Base-by-base conservation (phyloP, 1,140 invertebrate genomes). In the Portunus trituberculatus region DNA sequence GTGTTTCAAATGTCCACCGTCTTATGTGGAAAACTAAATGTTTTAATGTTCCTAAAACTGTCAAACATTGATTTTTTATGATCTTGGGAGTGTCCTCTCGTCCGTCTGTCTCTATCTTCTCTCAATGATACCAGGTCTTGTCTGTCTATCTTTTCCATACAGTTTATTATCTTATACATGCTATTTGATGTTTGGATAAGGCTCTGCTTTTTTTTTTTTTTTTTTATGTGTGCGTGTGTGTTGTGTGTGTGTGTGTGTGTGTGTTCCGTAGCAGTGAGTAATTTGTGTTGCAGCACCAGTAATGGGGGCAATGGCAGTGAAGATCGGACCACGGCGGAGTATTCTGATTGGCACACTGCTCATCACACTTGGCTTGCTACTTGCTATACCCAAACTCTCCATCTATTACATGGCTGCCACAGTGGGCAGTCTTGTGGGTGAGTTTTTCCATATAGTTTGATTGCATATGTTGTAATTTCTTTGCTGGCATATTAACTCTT, bases 391-490 rank as follows among this genome's bases (percentile, higher is more conserved):
- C 8, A 76, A 52, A 7, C 14, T 45, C 52, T 91, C 87, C 29
- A 48, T 94, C 87, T 10, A 59, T 0, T 67, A 94, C 32, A 31
- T 94, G 29, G 93, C 93, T 7, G 25, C 90, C 59, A 94, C 93
- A n/a, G 59, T 94, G 31, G 93, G 93, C 4, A 88, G 31, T 25
- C 20, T 94, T 28, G 93, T 94, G 31, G 93, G 93, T 94, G 32
- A 89, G 86, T 46, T 10, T 0, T 25, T n/a, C 4, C 14, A 6
- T 86, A 39, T 6, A 39, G 39, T 6, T 39, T 39, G 39, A 2
- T 6, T 2, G 39, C 39, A 39, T 39, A 6, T 39, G 59, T 31
- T n/a, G 4, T 8, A 8, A 31, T 31, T 48, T n/a, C 25, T 29
- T 88, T 28, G 87, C 0, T 32, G 20, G 20, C 25, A 7, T 8